A percentile compares a stretch with the other conserved stretches of the same genome.
Evolutionary conservation across 2,888 invertebrate genomes (phyloP).

Genomic region (Nipponacmea schrenckii): DNA sequence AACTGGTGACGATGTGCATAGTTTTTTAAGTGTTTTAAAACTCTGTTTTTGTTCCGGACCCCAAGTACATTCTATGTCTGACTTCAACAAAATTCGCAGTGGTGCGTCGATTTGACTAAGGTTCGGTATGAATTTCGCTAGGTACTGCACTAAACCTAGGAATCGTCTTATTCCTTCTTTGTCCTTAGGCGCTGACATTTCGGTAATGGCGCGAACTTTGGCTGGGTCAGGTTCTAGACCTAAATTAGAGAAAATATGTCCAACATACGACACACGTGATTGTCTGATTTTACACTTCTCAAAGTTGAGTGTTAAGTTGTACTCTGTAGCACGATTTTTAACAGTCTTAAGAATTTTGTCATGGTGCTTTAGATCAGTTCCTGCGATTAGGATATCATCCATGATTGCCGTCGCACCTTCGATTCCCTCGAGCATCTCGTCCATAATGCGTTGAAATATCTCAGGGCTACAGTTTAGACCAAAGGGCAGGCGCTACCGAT

Average conservation of each 20-base stretch:
- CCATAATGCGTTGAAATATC: conserved; percentile 39
- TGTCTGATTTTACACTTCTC: conserved; percentile 30
- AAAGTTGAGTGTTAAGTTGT: conserved; percentile 36
- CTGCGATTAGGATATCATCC: conserved; percentile 38
- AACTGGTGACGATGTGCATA: conserved; percentile 22
- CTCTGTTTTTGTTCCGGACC: conserved; percentile 32
- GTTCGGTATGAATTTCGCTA: conserved; percentile 39
- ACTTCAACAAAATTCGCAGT: conserved; percentile 30
- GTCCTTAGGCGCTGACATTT: conserved; percentile 38
- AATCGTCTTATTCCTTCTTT: conserved; percentile 35
- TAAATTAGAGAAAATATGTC: conserved; percentile 28
- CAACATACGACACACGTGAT: conserved; percentile 27
- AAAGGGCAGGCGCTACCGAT: conserved; percentile 37
- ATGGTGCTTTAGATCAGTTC: conserved; percentile 28
- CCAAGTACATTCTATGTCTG: conserved; percentile 30
- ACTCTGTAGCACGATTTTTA: conserved; percentile 27
- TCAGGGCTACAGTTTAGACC: conserved; percentile 39
- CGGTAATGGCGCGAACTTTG: conserved; percentile 32
- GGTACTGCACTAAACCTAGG: conserved; percentile 37
- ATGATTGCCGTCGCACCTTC: conserved; percentile 35
- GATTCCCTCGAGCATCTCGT: conserved; percentile 34
- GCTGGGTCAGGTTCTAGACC: conserved; percentile 33
- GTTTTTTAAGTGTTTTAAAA: conserved; percentile 26
- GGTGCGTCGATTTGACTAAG: conserved; percentile 35
- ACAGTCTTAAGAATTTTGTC: conserved; percentile 33